phyloP scores from a whole-genome alignment of 2,797 vertebrate genomes.

The Enteromius radiatus region DNA sequence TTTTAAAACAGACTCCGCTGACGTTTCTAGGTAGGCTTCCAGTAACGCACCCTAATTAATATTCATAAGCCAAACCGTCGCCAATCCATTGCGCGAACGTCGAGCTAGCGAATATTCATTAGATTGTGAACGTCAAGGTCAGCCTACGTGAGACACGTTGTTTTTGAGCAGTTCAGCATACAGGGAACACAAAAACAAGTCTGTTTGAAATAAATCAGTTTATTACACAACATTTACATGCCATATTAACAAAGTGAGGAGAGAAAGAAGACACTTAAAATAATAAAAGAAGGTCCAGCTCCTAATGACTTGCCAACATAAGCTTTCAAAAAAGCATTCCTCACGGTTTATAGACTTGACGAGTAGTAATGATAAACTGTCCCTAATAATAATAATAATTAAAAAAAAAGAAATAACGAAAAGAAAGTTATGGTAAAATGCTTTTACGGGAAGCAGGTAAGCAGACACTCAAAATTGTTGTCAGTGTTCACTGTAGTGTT shows the following conservation, averaged over 20 bases:
- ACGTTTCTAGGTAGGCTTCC: background rate
- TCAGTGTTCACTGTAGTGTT: slow-evolving; percentile 36
- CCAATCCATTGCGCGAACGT: background rate
- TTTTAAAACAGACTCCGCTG: background rate
- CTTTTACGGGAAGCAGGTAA: slow-evolving; percentile 25
- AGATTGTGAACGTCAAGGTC: background rate
- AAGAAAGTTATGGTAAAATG: slow-evolving; percentile 8
- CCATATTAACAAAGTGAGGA: slow-evolving; percentile 56
- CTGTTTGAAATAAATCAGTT: slow-evolving; percentile 56
- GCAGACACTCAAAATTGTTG: slow-evolving; percentile 20
- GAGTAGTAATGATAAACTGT: background rate
- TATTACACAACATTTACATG: slow-evolving; percentile 66
- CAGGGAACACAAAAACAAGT: background rate
- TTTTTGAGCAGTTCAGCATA: background rate
- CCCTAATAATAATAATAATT: slow-evolving; percentile 2
- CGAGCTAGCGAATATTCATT: background rate
- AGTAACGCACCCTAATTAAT: background rate
- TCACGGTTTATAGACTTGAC: background rate
- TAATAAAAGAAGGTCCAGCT: slow-evolving; percentile 43
- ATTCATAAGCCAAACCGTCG: background rate
- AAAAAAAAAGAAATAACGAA: background rate
- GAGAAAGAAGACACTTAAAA: slow-evolving; percentile 37
- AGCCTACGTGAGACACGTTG: background rate
- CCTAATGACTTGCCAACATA: slow-evolving; percentile 30
- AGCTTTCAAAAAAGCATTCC: slow-evolving; percentile 1